A percentile compares a stretch with the other conserved stretches of the same genome.
Evolutionary conservation across 2,797 vertebrate genomes (phyloP).

Genomic region (Enteromius mattozi): DNA sequence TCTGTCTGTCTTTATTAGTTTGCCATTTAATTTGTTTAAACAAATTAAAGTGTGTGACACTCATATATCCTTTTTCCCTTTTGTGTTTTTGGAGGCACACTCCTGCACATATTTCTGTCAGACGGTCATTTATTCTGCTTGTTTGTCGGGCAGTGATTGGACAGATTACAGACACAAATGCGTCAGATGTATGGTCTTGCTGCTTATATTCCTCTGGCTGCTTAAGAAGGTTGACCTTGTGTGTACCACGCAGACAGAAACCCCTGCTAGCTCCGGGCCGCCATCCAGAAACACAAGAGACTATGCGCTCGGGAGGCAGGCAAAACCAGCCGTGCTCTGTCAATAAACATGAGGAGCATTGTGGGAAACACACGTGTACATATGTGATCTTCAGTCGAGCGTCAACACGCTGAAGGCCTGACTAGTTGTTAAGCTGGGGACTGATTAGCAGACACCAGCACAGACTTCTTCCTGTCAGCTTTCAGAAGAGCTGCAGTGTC

Average conservation of each 20-base stretch:
- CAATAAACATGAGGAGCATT: neutral
- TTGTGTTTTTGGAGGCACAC: neutral
- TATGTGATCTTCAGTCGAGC: neutral
- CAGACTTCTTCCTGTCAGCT: neutral
- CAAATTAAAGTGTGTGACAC: neutral
- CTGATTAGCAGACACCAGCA: neutral
- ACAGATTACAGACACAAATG: neutral
- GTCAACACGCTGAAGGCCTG: too few relatives aligned
- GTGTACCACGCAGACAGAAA: neutral
- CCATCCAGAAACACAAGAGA: neutral
- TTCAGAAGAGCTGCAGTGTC: neutral
- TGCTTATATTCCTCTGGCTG: neutral
- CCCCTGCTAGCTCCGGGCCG: neutral
- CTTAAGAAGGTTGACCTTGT: neutral
- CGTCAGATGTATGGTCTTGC: neutral
- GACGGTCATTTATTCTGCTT: neutral
- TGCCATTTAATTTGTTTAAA: neutral
- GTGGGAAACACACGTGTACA: neutral
- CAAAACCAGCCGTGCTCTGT: neutral
- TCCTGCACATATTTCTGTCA: constrained; percentile 29
- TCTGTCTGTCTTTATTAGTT: neutral
- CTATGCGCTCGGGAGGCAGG: neutral
- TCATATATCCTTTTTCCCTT: neutral
- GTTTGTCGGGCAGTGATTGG: neutral
- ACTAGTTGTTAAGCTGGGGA: neutral